A percentile compares a stretch with the other conserved stretches of the same genome.
phyloP scores from a whole-genome alignment of 2,888 invertebrate species.

The Drosophila greeni region DNA sequence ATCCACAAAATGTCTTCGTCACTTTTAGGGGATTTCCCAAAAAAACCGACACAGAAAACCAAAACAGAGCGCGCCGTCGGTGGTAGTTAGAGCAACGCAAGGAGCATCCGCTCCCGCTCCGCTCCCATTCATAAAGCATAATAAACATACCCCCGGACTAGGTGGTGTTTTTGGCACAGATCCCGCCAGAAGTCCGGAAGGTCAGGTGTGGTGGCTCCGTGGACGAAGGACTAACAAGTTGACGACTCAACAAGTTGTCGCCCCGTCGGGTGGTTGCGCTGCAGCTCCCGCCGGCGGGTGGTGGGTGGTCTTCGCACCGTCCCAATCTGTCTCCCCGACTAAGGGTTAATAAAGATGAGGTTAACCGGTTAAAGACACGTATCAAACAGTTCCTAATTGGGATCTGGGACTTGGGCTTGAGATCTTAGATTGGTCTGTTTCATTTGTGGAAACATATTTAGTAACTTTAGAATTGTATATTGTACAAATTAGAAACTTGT shows the following conservation, averaged over 20 bases:
- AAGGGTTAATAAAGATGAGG: slow-evolving; percentile 16
- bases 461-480: background rate
- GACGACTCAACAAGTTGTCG: slow-evolving; percentile 56
- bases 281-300: slow-evolving; percentile 30
- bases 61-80: slow-evolving; percentile 65
- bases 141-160: slow-evolving; percentile 65
- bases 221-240: slow-evolving; percentile 41
- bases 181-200: slow-evolving; percentile 33
- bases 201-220: slow-evolving; percentile 43
- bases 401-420: background rate
- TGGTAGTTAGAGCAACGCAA: slow-evolving; percentile 67
- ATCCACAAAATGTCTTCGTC: slow-evolving; percentile 69
- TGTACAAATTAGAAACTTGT: too few species aligned
- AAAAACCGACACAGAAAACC: slow-evolving; percentile 49
- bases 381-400: background rate
- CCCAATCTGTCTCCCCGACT: background rate
- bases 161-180: slow-evolving; percentile 47
- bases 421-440: background rate
- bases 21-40: slow-evolving; percentile 71
- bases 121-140: slow-evolving; percentile 63
- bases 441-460: background rate
- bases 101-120: slow-evolving; percentile 57
- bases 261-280: slow-evolving; percentile 47
- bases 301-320: slow-evolving; percentile 1
- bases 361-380: slow-evolving; percentile 12